Percentiles rank a stretch among this genome's conserved stretches.
phyloP scores from a whole-genome alignment of 2,113 vertebrate genomes.

The Prolemur simus region DNA sequence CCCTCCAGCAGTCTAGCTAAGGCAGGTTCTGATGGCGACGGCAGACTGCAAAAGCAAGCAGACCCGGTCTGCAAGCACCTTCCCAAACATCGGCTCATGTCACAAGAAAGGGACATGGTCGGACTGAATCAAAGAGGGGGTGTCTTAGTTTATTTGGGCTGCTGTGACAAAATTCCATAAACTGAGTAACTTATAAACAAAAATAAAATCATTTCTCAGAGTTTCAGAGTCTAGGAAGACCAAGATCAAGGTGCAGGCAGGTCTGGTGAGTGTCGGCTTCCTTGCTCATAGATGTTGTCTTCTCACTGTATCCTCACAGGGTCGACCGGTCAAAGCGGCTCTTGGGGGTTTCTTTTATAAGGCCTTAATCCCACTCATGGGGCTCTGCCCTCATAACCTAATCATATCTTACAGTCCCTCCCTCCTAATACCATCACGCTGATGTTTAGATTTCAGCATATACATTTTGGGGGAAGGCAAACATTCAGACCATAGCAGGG shows the following conservation, averaged over 20 bases:
- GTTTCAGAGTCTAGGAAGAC: background rate
- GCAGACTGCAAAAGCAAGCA: background rate
- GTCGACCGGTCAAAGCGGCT: background rate
- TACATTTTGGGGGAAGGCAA: background rate
- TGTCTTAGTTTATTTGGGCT: background rate
- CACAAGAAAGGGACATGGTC: background rate
- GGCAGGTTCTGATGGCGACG: background rate
- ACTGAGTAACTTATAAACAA: background rate
- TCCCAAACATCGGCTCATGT: background rate
- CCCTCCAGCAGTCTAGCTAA: background rate
- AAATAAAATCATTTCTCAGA: no score
- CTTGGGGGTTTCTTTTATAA: background rate
- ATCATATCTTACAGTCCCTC: background rate
- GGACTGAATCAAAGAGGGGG: background rate
- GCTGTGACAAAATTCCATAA: background rate
- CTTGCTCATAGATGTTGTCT: background rate
- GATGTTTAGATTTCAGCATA: background rate
- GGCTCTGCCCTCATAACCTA: background rate
- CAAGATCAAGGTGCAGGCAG: background rate
- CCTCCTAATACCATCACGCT: background rate
- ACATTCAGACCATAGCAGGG: background rate
- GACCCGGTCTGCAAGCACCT: no score
- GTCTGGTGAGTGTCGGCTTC: background rate
- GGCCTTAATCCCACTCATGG: rapidly evolving
- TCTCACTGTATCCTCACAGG: background rate